phyloP scores from a whole-genome alignment of 2,113 vertebrate genomes.

The Elephas maximus region DNA sequence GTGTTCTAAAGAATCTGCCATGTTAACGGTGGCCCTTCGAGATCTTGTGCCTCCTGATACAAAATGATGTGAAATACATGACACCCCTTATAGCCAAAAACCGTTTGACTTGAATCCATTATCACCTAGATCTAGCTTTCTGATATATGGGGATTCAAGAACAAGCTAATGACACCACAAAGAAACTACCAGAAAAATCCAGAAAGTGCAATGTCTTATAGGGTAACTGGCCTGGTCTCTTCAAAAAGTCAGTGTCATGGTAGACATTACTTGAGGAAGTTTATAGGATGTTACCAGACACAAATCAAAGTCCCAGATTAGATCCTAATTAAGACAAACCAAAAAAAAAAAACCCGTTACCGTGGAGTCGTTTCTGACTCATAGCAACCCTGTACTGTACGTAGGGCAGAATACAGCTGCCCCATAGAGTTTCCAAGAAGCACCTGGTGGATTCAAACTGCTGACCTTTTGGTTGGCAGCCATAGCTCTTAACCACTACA shows the following conservation, averaged over 20 bases:
- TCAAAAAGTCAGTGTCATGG: neutral
- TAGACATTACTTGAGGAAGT: neutral
- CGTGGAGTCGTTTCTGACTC: too few relatives aligned
- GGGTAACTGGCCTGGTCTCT: neutral
- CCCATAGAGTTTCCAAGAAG: too few relatives aligned
- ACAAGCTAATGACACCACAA: neutral
- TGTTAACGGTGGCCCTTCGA: neutral
- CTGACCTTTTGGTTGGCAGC: too few relatives aligned
- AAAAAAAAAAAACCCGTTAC: too few relatives aligned
- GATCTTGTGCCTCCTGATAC: neutral
- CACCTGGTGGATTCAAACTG: too few relatives aligned
- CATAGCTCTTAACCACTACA: too few relatives aligned
- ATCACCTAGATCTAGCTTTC: neutral
- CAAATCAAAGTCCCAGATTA: neutral
- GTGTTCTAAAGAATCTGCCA: neutral
- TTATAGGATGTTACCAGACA: neutral
- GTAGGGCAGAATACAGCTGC: too few relatives aligned
- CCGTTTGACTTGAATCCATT: neutral
- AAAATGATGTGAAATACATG: neutral
- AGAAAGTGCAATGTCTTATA: neutral
- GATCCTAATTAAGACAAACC: neutral
- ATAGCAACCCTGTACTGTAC: too few relatives aligned
- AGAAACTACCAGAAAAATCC: neutral
- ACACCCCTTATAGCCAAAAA: neutral
- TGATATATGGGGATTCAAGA: neutral